These are phyloP conservation scores for Acleris cristana DNA, from an alignment of 2,888 invertebrate species.

Conservation along the genomic window DNA sequence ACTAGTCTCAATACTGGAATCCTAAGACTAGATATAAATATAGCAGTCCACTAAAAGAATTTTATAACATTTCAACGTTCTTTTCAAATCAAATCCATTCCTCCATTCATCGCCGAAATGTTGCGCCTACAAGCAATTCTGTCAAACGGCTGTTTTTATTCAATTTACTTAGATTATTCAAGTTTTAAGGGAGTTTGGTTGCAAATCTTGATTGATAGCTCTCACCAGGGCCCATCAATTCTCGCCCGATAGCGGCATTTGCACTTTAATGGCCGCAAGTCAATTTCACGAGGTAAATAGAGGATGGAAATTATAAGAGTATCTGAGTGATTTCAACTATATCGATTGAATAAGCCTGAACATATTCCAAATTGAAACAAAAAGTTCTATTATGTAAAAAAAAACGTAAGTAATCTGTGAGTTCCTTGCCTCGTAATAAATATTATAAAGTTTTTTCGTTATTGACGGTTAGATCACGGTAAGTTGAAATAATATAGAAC, in stretches of 20 bases:
- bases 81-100: slow-evolving; percentile 22
- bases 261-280: slow-evolving; percentile 60
- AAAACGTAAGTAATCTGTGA: too few species aligned
- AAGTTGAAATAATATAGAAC: too few species aligned
- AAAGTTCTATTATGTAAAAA: too few species aligned
- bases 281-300: slow-evolving; percentile 46
- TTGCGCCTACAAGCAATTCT: slow-evolving; percentile 21
- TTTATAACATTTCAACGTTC: background rate
- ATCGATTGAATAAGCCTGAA: background rate
- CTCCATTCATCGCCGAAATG: slow-evolving; percentile 15
- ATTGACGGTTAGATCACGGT: too few species aligned
- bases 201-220: slow-evolving; percentile 78
- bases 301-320: slow-evolving; percentile 7
- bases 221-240: slow-evolving; percentile 70
- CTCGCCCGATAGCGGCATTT: slow-evolving; percentile 64
- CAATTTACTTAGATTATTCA: slow-evolving; percentile 66
- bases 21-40: background rate
- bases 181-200: slow-evolving; percentile 63
- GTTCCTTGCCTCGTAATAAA: too few species aligned
- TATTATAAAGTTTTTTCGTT: too few species aligned
- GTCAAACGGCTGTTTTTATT: slow-evolving; percentile 63
- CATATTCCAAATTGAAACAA: too few species aligned
- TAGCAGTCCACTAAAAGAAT: background rate
- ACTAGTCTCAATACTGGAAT: too few species aligned
- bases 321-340: background rate